Evolutionary conservation across 2,797 vertebrate genomes (phyloP), one percentile per base, ranked within the genome.

Genomic region (Hypotaenidia okinawae): DNA sequence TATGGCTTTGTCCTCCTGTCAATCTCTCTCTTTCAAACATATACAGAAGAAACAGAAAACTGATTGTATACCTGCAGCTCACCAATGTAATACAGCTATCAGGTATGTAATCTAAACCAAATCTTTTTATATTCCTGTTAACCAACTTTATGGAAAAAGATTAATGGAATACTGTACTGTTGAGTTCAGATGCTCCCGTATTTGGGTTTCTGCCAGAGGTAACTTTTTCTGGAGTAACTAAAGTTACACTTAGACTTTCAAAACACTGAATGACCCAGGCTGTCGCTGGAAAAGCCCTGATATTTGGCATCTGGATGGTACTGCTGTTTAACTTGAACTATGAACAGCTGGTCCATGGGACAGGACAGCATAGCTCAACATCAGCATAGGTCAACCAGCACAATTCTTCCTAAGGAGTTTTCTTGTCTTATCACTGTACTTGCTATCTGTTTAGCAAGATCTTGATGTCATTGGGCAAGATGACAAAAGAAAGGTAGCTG

Each of bases 31-130:
- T 97, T 98, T 97, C 96, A 98, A 97, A 97, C 98, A 98, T 35
- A 73, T 98, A 76, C 95, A 98, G 97, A 99, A 99, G 98, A 99
- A 99, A 98, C 98, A 98, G 97, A 99, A 98, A 98, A 99, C 97
- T 88, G 96, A 98, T 97, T 98, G 97, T 78, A 87, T 84, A 25
- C 90, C 97, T 95, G 94, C 93, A 58, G 91, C 96, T 97, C 97
- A 97, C 93, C 97, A 95, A 61, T 87, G 61, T 89, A 94, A 75
- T 91, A 86, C 45, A 78, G 85, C 87, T 80, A 64, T 62, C 58
- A 93, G 98, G 98, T 98, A 97, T 18, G 97, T 91, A 72, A 95
- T 89, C 66, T 81, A 55, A 92, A 94, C 30, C 0, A 25, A 83
- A 27, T 64, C 55, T 78, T 7, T 81, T 69, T 61, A 52, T 92